Evolutionary conservation across 2,888 invertebrate genomes (phyloP).

Genomic region (Salticus scenicus): DNA sequence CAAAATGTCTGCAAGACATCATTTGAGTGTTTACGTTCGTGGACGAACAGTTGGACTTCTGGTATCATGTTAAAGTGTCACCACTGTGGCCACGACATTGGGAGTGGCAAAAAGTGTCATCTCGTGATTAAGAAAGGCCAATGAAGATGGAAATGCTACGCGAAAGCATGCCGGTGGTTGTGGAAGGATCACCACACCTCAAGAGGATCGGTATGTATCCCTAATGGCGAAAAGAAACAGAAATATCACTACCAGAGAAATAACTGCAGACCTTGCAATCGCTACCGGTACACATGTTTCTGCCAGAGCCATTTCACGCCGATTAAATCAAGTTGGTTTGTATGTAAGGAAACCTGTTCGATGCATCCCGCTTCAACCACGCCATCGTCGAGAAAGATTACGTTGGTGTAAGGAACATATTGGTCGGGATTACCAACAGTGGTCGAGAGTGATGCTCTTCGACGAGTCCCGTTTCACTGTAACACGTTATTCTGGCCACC

Average conservation of each 20-base stretch:
- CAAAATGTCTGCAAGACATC: no score
- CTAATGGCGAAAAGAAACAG: not conserved
- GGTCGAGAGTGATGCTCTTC: conserved; percentile 12
- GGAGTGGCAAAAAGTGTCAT: conserved; percentile 29
- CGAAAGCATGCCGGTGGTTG: conserved; percentile 26
- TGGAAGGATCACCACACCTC: conserved; percentile 33
- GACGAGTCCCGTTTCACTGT: conserved; percentile 19
- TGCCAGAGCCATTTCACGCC: conserved; percentile 13
- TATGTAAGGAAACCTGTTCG: no score
- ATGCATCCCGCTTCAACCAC: no score
- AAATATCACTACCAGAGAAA: no score
- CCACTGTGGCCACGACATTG: conserved; percentile 16
- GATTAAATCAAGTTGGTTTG: no score
- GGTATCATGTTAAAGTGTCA: conserved; percentile 21
- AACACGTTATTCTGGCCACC: conserved; percentile 5
- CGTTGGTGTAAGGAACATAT: no score
- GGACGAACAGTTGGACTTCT: conserved; percentile 16
- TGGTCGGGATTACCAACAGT: not conserved
- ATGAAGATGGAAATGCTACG: conserved; percentile 26
- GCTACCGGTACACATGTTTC: conserved; percentile 25
- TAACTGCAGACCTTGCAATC: conserved; percentile 7
- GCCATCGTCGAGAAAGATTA: no score
- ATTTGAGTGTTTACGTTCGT: no score
- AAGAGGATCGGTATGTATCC: conserved; percentile 18
- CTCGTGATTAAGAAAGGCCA: conserved; percentile 29